Evolutionary conservation across 2,113 vertebrate species (phyloP).

Genomic region (Ancistrus triradiatus): DNA sequence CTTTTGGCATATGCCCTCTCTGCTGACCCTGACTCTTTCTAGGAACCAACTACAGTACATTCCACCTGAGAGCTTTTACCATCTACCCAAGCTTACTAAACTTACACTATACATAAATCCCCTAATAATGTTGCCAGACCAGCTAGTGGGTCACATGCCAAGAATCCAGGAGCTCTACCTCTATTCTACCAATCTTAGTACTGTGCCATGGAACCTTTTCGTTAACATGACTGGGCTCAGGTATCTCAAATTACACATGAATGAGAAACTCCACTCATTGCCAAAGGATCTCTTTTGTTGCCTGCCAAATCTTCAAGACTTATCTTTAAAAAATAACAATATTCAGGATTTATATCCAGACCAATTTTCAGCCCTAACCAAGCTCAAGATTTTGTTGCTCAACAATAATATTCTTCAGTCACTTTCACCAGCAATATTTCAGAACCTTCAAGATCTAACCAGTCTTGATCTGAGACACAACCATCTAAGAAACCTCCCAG

Average conservation of each 20-base stretch:
- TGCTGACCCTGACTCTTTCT: constrained; percentile 67
- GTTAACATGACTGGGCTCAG: constrained; percentile 76
- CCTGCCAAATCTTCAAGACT: constrained; percentile 65
- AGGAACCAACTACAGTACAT: constrained; percentile 70
- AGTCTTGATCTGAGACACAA: constrained; percentile 59
- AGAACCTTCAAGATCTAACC: constrained; percentile 57
- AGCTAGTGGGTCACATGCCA: constrained; percentile 80
- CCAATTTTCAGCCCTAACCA: constrained; percentile 67
- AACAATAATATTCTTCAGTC: constrained; percentile 60
- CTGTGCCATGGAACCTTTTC: constrained; percentile 76
- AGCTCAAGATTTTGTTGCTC: constrained; percentile 64
- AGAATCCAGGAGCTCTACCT: constrained; percentile 73
- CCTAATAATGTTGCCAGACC: constrained; percentile 68
- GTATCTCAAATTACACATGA: constrained; percentile 68
- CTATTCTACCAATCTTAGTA: constrained; percentile 72
- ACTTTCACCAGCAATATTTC: constrained; percentile 69
- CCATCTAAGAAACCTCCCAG: constrained; percentile 50
- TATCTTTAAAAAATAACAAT: constrained; percentile 70
- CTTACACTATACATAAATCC: constrained; percentile 80
- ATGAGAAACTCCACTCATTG: constrained; percentile 64
- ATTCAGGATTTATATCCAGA: constrained; percentile 67
- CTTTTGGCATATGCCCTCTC: constrained; percentile 69
- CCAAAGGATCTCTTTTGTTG: constrained; percentile 72
- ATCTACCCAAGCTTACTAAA: constrained; percentile 62
- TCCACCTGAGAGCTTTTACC: constrained; percentile 74